Percentiles rank a stretch among this genome's conserved stretches.
phyloP scores from a whole-genome alignment of 92 coral and sea anemone genomes.

The Heliopora coerulea region DNA sequence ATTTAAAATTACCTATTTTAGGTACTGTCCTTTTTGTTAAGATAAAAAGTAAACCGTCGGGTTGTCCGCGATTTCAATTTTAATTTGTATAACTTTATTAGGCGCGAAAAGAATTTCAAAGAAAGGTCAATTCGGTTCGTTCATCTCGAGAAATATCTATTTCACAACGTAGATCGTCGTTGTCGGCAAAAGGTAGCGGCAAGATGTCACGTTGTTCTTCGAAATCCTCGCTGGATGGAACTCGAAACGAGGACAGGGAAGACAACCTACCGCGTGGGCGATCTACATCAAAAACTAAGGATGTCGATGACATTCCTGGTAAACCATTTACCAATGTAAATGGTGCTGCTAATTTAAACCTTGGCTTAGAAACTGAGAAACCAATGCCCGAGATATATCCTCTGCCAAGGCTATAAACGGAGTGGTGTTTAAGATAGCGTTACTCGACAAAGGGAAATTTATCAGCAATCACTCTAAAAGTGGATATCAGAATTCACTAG shows the following conservation, averaged over 20 bases:
- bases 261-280: not conserved
- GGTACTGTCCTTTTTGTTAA: no score
- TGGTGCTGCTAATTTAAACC: not conserved
- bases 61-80: no score
- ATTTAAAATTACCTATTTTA: no score
- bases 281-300: not conserved
- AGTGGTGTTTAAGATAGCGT: not conserved
- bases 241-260: not conserved
- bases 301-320: not conserved
- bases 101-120: not conserved
- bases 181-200: not conserved
- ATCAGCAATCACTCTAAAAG: no score
- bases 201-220: not conserved
- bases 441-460: no score
- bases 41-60: no score
- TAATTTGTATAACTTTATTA: no score
- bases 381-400: slow-evolving; percentile 2
- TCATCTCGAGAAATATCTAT: not conserved
- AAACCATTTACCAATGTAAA: not conserved
- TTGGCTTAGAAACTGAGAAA: not conserved
- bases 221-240: not conserved
- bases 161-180: not conserved
- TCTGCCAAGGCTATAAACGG: not conserved
- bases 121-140: not conserved
- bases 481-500: no score